phyloP scores from a whole-genome alignment of 2,797 vertebrate genomes.

The Crax fasciolata region DNA sequence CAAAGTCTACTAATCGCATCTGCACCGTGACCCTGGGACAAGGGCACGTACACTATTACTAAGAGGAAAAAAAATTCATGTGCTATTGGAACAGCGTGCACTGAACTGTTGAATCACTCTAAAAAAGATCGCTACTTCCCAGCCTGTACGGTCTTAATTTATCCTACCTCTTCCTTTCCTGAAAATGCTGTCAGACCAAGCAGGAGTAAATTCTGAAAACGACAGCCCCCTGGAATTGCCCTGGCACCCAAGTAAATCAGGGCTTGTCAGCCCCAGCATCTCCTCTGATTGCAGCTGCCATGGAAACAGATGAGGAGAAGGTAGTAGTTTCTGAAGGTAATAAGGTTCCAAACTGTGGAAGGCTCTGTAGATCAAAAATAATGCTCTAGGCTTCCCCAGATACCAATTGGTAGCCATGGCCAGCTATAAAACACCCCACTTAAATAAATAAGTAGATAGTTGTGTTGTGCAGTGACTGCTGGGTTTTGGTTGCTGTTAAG shows the following conservation, averaged over 20 bases:
- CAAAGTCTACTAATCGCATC: background rate
- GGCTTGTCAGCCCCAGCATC: background rate
- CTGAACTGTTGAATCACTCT: background rate
- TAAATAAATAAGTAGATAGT: background rate
- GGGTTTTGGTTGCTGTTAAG: background rate
- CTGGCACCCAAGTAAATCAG: constrained; percentile 39
- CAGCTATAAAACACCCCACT: background rate
- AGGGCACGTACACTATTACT: background rate
- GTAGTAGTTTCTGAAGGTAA: constrained; percentile 39
- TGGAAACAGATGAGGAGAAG: constrained; percentile 50
- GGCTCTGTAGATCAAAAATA: constrained; percentile 44
- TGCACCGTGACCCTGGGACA: background rate
- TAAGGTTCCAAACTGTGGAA: constrained; percentile 1
- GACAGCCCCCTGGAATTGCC: constrained; percentile 37
- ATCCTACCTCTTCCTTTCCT: constrained; percentile 17
- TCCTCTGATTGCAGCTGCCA: constrained; percentile 50
- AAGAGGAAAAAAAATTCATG: background rate
- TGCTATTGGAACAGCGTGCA: background rate
- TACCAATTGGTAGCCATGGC: background rate
- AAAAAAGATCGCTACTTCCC: background rate
- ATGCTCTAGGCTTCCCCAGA: background rate
- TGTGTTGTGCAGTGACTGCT: background rate
- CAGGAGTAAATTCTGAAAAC: constrained; percentile 27
- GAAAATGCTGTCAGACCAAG: constrained; percentile 3
- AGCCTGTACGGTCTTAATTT: constrained; percentile 20